A percentile compares a stretch with the other conserved stretches of the same genome.
Evolutionary conservation across 2,113 vertebrate species (phyloP).

Genomic region (Psammodynastes pulverulentus): DNA sequence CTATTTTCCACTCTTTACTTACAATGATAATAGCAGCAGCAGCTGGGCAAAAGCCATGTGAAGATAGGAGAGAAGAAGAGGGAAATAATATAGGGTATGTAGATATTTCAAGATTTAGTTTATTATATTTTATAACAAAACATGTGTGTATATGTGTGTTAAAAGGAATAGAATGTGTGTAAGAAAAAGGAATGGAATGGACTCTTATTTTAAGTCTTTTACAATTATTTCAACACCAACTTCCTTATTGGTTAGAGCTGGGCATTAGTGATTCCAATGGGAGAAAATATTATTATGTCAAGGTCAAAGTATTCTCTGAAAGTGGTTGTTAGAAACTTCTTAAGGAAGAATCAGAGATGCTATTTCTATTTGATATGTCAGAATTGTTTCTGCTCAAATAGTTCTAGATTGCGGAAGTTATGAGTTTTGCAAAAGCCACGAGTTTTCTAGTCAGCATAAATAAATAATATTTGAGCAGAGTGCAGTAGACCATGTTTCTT

Average conservation of each 20-base stretch:
- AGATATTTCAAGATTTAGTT: not conserved
- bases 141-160: not conserved
- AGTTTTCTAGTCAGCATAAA: conserved; percentile 42
- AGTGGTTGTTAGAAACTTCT: conserved; percentile 5
- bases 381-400: conserved; percentile 39
- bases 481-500: conserved; percentile 17
- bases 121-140: not conserved
- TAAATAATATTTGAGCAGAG: not conserved
- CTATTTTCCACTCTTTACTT: not conserved
- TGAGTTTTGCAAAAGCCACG: conserved; percentile 34
- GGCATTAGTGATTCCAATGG: not conserved
- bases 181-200: not conserved
- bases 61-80: not conserved
- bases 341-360: conserved; percentile 32
- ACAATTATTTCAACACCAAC: rapidly evolving
- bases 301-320: conserved; percentile 23
- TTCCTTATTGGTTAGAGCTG: not conserved
- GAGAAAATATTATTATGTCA: not conserved
- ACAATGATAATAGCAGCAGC: no score
- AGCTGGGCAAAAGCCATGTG: not conserved
- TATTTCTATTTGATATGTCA: not conserved
- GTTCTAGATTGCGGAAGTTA: conserved; percentile 47
- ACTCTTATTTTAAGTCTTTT: not conserved
- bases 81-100: not conserved
- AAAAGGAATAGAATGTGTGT: not conserved